phyloP scores from a whole-genome alignment of 2,113 vertebrate species.

The Mungos mungo region DNA sequence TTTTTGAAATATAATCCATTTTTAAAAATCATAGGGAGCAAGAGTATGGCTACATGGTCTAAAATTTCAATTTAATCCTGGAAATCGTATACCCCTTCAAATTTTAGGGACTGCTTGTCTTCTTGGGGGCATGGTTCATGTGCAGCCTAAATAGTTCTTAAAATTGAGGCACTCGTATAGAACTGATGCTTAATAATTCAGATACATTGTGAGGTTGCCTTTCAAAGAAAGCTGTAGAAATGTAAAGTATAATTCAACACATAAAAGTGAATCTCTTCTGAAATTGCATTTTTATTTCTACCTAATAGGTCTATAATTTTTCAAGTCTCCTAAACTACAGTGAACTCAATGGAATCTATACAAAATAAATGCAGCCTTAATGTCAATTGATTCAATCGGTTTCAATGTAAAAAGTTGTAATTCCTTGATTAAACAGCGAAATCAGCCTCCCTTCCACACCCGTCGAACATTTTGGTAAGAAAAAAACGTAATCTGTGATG shows the following conservation, averaged over 20 bases:
- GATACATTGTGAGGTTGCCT: slow-evolving; percentile 26
- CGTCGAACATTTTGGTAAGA: background rate
- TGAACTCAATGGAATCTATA: background rate
- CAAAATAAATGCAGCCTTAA: slow-evolving; percentile 10
- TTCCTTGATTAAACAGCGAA: background rate
- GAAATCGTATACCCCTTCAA: slow-evolving; percentile 14
- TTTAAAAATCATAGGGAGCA: background rate
- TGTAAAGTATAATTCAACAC: slow-evolving; percentile 11
- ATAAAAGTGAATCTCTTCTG: slow-evolving; percentile 16
- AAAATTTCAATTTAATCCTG: slow-evolving; percentile 26
- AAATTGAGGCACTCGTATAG: slow-evolving; percentile 1
- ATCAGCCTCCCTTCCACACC: background rate
- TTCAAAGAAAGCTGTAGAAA: slow-evolving; percentile 40
- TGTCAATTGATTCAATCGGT: slow-evolving; percentile 32
- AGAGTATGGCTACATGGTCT: background rate
- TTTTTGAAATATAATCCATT: background rate
- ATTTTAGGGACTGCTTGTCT: background rate
- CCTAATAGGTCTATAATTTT: background rate
- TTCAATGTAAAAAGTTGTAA: slow-evolving; percentile 44
- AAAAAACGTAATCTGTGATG: background rate
- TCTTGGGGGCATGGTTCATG: background rate
- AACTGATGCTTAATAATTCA: slow-evolving; percentile 58
- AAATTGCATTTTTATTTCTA: slow-evolving; percentile 57
- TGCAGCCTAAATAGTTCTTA: slow-evolving; percentile 10
- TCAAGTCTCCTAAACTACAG: background rate